phyloP scores from a whole-genome alignment of 1,140 invertebrate genomes.

The Paracyclopina nana region DNA sequence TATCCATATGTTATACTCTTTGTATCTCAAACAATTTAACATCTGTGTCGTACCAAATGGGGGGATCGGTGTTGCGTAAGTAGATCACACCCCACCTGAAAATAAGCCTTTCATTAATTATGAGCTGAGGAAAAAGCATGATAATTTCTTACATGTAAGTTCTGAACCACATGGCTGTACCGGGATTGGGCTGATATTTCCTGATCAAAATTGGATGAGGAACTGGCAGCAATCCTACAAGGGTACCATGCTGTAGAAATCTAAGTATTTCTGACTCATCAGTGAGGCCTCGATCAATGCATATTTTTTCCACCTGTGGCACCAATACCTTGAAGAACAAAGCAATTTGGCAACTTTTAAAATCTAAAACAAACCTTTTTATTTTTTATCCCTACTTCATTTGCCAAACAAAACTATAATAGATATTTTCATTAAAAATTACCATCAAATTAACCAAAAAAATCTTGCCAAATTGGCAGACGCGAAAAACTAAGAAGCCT shows the following conservation, averaged over 20 bases:
- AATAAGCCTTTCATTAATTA: too few species aligned
- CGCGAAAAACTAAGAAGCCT: too few species aligned
- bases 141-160: too few species aligned
- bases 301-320: constrained; percentile 98
- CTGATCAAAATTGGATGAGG: constrained; percentile 97
- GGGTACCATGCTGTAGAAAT: constrained; percentile 93
- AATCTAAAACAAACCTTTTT: too few species aligned
- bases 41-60: constrained; percentile 98
- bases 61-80: constrained; percentile 91
- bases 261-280: constrained; percentile 98
- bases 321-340: too few species aligned
- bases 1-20: constrained; percentile 45
- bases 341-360: too few species aligned
- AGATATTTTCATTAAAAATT: too few species aligned
- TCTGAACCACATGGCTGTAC: constrained; percentile 95
- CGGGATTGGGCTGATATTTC: constrained; percentile 94
- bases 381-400: too few species aligned
- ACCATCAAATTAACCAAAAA: too few species aligned
- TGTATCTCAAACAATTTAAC: constrained; percentile 97
- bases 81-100: constrained; percentile 99
- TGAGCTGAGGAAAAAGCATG: too few species aligned
- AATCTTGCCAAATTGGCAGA: too few species aligned
- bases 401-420: too few species aligned
- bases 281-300: constrained; percentile 97
- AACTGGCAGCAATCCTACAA: constrained; percentile 90